Evolutionary conservation across 2,797 vertebrate species (phyloP), one percentile per base, ranked within the genome.

Genomic region (Xyrichtys novacula): DNA sequence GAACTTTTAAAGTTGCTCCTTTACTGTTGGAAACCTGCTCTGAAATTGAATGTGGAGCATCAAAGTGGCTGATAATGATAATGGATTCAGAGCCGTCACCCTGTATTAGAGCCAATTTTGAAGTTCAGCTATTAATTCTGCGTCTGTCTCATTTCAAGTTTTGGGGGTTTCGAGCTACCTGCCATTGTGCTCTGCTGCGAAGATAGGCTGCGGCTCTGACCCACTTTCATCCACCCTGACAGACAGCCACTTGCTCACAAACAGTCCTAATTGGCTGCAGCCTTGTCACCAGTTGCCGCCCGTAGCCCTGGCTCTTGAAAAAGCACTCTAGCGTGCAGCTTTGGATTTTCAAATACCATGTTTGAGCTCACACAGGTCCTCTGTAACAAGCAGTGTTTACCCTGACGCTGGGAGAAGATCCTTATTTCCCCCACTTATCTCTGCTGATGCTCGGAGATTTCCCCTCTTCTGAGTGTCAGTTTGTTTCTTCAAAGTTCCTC

Each of bases 211-310:
- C 12, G 0, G 56, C 82, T 74, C 71, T 89, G 89, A 87, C 90
- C 88, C 80, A 90, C 85, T 93, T 91, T 90, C 65, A 73, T 80
- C 70, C 34, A 1, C 28, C 47, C 59, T 88, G 78, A 80, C 54
- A 78, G 74, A 84, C 71, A 78, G 79, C 52, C 68, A 55, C 68
- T 71, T 26, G 61, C 79, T 71, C 74, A 67, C 84, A 82, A 85
- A 87, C 74, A 58, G 57, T 55, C 74, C 81, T 93, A 91, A 93
- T 92, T 93, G 89, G 87, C 77, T 78, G 75, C 64, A 73, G 81
- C 54, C 82, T 71, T 80, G 86, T 92, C 88, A 87, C 76, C 43
- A 38, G 56, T 80, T 46, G 84, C 70, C 54, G 84, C 81, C 78
- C 69, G 76, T 43, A 78, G 86, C 81, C 60, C 34, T 3, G 26